Evolutionary conservation across 1,140 invertebrate genomes (phyloP), one percentile per base, ranked within the genome.

Genomic region (Belonocnema kinseyi): DNA sequence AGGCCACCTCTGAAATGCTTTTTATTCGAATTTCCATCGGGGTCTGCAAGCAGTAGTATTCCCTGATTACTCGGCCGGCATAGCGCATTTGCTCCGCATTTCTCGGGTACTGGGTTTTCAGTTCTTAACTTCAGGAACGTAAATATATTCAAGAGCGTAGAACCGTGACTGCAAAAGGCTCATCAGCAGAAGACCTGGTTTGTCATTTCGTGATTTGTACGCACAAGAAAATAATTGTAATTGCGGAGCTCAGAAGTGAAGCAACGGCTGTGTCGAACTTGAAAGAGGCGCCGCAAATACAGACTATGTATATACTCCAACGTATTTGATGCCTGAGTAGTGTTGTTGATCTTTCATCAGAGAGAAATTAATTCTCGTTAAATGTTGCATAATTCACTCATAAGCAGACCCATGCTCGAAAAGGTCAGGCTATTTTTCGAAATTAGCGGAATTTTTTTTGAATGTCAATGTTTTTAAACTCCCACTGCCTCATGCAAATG

Each of bases 231-330:
- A 33, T 66, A 66, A 66, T 40, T 66, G 26, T 66, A 66, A 66
- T 66, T 66, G 61, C 61, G 16, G 13, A 12, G 33, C 61, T 66
- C 61, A n/a, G 40, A 21, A 66, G 61, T 66, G 4, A 46, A 40
- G 61, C 61, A 8, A 40, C 61, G 21, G 21, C 14, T 66, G 14
- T 46, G 61, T 66, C 61, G 26, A 66, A 66, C 61, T 66, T 66
- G 61, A 66, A 66, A 66, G 61, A 66, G 40, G 14, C 33, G 61
- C 61, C 61, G 61, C 61, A 66, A 66, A 66, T 13, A 66, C 61
- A 40, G 16, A 40, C 26, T 19, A 10, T 33, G 61, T 66, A 40
- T 66, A 40, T 66, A 66, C 33, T 66, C 33, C 33, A 66, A 46
- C 13, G 8, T 14, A 16, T 16, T 66, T 46, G 7, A 46, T 46